Percentiles rank a stretch among this genome's conserved stretches.
These are phyloP conservation scores for Schmidtea mediterranea DNA, from an alignment of 1,140 invertebrate species.

Conservation along the genomic window DNA sequence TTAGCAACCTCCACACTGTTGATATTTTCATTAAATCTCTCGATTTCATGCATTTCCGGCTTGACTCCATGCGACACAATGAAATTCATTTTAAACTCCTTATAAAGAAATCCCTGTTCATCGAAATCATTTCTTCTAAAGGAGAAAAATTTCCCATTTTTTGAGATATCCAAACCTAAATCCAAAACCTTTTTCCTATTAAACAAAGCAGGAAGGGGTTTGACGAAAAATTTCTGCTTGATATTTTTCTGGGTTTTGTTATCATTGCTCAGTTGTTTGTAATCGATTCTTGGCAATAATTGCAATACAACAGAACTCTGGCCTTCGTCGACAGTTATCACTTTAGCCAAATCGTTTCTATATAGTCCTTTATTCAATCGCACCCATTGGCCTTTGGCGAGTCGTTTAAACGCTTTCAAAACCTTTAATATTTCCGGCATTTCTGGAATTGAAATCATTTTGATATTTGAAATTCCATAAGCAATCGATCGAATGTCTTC, in stretches of 20 bases:
- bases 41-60: constrained; percentile 67
- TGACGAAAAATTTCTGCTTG: too few species aligned
- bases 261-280: constrained; percentile 32
- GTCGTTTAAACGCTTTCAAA: constrained; percentile 60
- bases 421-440: constrained; percentile 92
- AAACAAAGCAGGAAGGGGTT: neutral
- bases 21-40: constrained; percentile 57
- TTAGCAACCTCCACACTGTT: constrained; percentile 56
- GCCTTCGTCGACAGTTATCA: constrained; percentile 39
- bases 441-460: constrained; percentile 94
- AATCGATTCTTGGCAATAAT: constrained; percentile 76
- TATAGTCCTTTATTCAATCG: constrained; percentile 65
- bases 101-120: constrained; percentile 72
- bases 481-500: constrained; percentile 59
- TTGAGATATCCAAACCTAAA: constrained; percentile 82
- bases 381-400: constrained; percentile 82
- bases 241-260: too few species aligned
- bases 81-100: constrained; percentile 70
- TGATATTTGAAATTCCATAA: neutral
- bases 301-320: constrained; percentile 86
- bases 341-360: constrained; percentile 84
- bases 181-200: neutral
- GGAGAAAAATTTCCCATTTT: constrained; percentile 76
- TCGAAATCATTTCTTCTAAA: constrained; percentile 87
- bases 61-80: constrained; percentile 73